Base-by-base conservation (phyloP, 2,888 invertebrate species). In the Tricholauxania praeusta region DNA sequence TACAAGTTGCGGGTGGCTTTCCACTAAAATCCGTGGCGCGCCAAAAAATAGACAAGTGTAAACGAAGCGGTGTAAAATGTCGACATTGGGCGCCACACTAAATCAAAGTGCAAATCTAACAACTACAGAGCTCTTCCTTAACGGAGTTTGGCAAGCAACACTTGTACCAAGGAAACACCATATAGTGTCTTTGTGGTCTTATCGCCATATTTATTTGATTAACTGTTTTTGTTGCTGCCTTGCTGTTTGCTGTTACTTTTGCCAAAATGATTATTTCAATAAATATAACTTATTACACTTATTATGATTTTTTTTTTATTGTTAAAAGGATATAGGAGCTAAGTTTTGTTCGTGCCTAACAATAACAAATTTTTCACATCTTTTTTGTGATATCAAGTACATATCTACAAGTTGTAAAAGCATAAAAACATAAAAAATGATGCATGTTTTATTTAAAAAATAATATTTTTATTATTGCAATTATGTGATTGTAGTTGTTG, bases 241-340 rank as follows among this genome's bases (percentile, higher is more conserved):
- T 48, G 55, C 66, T 49, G 15, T 39, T 12, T 75, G 72, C 75
- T 74, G 71, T 77, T 75, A 76, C 77, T 75, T 74, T 74, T 81
- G 76, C 74, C 77, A 78, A 81, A 82, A 79, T 83, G 82, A 82
- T 82, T 80, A 81, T 82, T 79, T 80, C 82, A 78, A 82, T 82
- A 82, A 83, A 82, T 83, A 81, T 79, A 65, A 17, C 69, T 80
- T 82, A 82, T 83, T 82, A 81, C 82, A 83, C 82, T 83, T 83
- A 62, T 51, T 63, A 22, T 22, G 14, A 53, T 51, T 48, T 63
- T 69, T 64, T 57, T 19, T 6, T 51, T 72, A 10, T 67, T 65
- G 81, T 82, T 82, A 81, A 75, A 78, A 78, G 80, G 80, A 28
- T 28, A 28, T 28, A 28, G 28, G 28, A 28, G 28, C 28, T 28